Evolutionary conservation across 2,888 invertebrate species (phyloP).

Genomic region (Ptychoptera albimana): DNA sequence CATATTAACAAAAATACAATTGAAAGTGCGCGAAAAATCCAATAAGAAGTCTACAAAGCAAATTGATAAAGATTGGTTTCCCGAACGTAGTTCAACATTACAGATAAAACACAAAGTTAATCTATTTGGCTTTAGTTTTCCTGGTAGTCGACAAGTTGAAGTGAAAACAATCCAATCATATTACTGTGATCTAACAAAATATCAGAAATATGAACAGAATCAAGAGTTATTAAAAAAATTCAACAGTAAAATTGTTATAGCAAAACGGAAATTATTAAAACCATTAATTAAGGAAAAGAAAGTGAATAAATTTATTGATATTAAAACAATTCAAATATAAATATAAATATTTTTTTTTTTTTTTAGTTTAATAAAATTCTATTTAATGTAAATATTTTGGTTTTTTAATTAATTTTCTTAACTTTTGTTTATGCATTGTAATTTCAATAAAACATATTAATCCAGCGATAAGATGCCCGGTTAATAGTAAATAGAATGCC

Average conservation of each 20-base stretch:
- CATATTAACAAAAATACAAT: too few species aligned
- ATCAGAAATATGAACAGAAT: too few species aligned
- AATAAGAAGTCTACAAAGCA: too few species aligned
- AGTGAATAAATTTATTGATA: conserved; percentile 18
- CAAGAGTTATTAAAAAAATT: conserved; percentile 6
- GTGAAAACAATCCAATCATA: conserved; percentile 12
- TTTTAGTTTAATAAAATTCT: too few species aligned
- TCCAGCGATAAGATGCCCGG: too few species aligned
- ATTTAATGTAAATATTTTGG: too few species aligned
- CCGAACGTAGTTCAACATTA: conserved; percentile 20
- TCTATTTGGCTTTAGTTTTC: conserved; percentile 25
- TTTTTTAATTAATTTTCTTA: too few species aligned
- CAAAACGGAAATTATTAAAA: conserved; percentile 24
- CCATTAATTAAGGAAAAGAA: conserved; percentile 21
- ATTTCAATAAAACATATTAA: too few species aligned
- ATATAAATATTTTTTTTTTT: too few species aligned
- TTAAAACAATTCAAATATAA: conserved; percentile 5
- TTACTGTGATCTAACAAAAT: too few species aligned
- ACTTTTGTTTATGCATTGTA: too few species aligned
- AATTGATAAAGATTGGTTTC: conserved; percentile 6
- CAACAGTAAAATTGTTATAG: conserved; percentile 19
- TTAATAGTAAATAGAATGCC: background rate
- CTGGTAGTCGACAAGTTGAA: conserved; percentile 24
- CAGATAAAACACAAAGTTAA: conserved; percentile 16
- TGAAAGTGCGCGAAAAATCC: too few species aligned